Conservation (phyloP, 2,888 invertebrate genomes). For the Dynastes grantii region DNA sequence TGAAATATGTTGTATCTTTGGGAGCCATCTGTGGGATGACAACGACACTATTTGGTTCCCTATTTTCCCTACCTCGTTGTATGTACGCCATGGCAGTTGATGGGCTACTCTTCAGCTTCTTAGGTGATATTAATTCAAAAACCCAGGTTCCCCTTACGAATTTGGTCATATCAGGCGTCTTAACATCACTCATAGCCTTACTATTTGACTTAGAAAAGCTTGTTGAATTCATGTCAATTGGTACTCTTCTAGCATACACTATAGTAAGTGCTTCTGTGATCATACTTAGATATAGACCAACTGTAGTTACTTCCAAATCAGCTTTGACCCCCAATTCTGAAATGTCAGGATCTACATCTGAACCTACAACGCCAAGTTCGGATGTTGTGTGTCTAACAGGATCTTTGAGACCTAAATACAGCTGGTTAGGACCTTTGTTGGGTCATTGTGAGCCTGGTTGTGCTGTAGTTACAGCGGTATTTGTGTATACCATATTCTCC, state of each 20-base stretch:
- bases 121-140: slow-evolving; percentile 83
- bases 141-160: slow-evolving; percentile 88
- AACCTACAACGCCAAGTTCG: slow-evolving; percentile 66
- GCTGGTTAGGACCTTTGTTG: slow-evolving; percentile 82
- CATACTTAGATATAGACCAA: slow-evolving; percentile 81
- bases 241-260: slow-evolving; percentile 89
- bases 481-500: slow-evolving; percentile 79
- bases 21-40: slow-evolving; percentile 96
- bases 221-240: slow-evolving; percentile 96
- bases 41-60: slow-evolving; percentile 87
- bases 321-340: slow-evolving; percentile 66
- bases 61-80: slow-evolving; percentile 86
- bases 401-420: slow-evolving; percentile 82
- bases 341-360: slow-evolving; percentile 66
- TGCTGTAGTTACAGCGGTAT: slow-evolving; percentile 82
- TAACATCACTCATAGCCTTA: slow-evolving; percentile 85
- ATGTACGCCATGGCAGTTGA: slow-evolving; percentile 94
- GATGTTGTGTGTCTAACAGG: slow-evolving; percentile 78
- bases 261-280: slow-evolving; percentile 94
- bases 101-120: slow-evolving; percentile 86
- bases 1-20: slow-evolving; percentile 86
- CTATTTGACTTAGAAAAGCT: slow-evolving; percentile 91
- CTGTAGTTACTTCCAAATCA: slow-evolving; percentile 55
- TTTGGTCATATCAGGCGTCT: slow-evolving; percentile 82
- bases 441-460: slow-evolving; percentile 85